These are phyloP conservation scores for human DNA, from an alignment of 2,113 vertebrate species.

Conservation along the genomic window DNA sequence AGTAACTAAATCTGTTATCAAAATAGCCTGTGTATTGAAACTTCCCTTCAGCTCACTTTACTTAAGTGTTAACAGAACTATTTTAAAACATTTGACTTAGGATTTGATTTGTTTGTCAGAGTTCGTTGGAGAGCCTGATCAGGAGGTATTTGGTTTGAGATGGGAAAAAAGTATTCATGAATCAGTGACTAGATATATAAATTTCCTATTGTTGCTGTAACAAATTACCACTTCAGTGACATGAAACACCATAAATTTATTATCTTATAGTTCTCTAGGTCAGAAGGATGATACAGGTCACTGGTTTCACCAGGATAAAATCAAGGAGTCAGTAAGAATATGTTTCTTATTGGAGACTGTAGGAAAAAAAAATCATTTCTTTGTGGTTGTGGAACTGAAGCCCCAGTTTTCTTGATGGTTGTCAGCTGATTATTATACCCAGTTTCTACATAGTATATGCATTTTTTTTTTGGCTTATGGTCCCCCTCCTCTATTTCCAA, in stretches of 20 bases:
- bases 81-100: conserved; percentile 39
- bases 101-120: background rate
- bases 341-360: background rate
- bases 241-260: background rate
- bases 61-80: conserved; percentile 50
- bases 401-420: too few relatives aligned
- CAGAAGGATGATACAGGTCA: background rate
- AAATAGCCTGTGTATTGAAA: background rate
- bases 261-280: background rate
- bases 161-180: background rate
- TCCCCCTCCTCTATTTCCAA: too few relatives aligned
- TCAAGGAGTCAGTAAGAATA: background rate
- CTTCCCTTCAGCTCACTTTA: background rate
- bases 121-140: background rate
- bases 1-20: background rate
- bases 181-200: background rate
- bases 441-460: too few relatives aligned
- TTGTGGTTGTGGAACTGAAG: too few relatives aligned
- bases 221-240: background rate
- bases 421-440: too few relatives aligned
- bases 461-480: too few relatives aligned
- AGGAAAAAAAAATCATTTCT: too few relatives aligned
- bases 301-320: background rate
- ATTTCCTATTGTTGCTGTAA: background rate
- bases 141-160: background rate